Conservation (phyloP, 2,113 vertebrate genomes). For the Macroglossus sobrinus region DNA sequence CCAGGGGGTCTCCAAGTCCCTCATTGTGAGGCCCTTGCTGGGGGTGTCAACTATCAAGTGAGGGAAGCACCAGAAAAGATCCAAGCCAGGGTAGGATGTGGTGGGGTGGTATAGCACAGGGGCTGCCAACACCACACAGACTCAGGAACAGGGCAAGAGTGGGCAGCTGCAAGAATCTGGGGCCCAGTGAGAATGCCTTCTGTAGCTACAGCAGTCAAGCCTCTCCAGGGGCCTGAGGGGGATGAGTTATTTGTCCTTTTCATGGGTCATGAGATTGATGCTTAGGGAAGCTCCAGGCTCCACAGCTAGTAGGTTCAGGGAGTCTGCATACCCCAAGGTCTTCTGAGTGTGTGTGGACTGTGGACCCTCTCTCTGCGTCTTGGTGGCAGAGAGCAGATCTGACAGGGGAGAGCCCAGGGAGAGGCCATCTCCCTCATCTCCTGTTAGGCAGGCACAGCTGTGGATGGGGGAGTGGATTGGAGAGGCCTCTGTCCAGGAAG, state of each 20-base stretch:
- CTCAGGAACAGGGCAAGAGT: not conserved
- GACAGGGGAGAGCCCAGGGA: not conserved
- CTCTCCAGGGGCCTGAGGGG: not conserved
- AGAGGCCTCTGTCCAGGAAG: not conserved
- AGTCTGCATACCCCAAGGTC: not conserved
- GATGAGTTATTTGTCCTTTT: not conserved
- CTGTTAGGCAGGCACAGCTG: not conserved
- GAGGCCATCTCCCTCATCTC: no score
- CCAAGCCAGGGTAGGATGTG: not conserved
- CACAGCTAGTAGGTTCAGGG: not conserved
- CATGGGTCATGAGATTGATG: not conserved
- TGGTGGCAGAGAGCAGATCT: not conserved
- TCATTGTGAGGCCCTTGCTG: not conserved
- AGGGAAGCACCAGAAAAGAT: not conserved
- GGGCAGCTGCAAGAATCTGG: not conserved
- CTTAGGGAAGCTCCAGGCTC: not conserved
- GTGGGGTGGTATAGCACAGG: not conserved
- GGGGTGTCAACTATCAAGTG: no score
- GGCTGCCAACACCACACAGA: not conserved
- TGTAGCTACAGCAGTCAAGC: not conserved
- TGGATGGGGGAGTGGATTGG: not conserved
- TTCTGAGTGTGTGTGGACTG: not conserved
- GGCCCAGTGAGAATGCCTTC: not conserved
- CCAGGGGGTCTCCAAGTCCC: not conserved
- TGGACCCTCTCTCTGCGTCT: not conserved